These are phyloP conservation scores for Perognathus longimembris DNA, from an alignment of 2,113 vertebrate genomes.

Conservation along the genomic window DNA sequence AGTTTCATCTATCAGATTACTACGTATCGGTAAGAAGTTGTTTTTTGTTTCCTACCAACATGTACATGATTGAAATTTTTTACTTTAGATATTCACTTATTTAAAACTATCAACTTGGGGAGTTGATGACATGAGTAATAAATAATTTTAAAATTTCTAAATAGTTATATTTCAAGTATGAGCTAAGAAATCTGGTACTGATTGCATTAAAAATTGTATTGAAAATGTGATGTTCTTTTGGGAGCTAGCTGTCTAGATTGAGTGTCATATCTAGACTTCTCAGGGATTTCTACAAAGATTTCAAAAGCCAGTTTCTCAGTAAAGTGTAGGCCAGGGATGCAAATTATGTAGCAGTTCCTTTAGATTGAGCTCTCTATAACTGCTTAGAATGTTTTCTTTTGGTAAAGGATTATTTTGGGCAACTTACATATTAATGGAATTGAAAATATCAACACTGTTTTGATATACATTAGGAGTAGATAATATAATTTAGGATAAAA, in stretches of 20 bases:
- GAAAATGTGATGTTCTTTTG: constrained; percentile 16
- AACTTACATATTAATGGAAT: constrained; percentile 8
- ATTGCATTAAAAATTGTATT: constrained; percentile 10
- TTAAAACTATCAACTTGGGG: not conserved
- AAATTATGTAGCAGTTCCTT: constrained; percentile 26
- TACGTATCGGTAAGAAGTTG: constrained; percentile 29
- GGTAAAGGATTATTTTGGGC: not conserved
- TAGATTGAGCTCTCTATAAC: not conserved
- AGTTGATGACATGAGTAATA: not conserved
- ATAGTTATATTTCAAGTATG: not conserved
- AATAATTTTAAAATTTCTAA: not conserved
- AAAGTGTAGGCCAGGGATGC: not conserved
- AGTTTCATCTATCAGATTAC: constrained; percentile 21
- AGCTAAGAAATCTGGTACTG: not conserved
- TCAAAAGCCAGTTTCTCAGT: constrained; percentile 9
- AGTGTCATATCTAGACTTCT: not conserved
- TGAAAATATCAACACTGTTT: not conserved
- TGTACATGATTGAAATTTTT: not conserved
- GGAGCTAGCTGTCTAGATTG: constrained; percentile 7
- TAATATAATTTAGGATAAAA: too few species aligned
- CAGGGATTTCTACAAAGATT: constrained; percentile 11
- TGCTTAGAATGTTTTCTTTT: not conserved
- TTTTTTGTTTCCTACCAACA: not conserved
- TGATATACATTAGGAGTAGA: not conserved
- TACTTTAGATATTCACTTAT: constrained; percentile 40